Conservation (phyloP, 2,797 vertebrate species). For the Rhinella marina region DNA sequence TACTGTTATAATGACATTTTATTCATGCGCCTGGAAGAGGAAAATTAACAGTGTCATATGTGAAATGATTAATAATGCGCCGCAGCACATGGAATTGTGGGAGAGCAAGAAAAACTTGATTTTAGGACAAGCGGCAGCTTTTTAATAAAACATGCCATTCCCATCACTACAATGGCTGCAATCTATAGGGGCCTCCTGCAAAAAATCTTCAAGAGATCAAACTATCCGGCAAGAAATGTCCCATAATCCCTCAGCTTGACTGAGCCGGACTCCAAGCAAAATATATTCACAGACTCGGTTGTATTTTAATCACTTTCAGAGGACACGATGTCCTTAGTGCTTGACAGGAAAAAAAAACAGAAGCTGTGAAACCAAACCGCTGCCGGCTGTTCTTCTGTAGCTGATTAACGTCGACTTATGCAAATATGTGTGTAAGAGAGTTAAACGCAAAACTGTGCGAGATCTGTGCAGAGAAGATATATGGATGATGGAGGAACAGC, state of each 20-base stretch:
- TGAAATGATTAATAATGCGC: background rate
- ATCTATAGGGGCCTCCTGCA: background rate
- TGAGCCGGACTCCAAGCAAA: conserved; percentile 1
- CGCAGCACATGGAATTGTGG: too few relatives aligned
- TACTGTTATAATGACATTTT: background rate
- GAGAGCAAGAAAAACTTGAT: background rate
- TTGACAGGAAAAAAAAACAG: conserved; percentile 17
- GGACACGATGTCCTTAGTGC: conserved; percentile 41
- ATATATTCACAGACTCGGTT: conserved; percentile 6
- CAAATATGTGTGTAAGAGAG: conserved; percentile 40
- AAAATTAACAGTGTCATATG: background rate
- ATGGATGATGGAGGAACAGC: background rate
- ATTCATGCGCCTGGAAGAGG: background rate
- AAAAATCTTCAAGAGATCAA: background rate
- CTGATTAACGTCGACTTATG: conserved; percentile 46
- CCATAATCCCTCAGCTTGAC: background rate
- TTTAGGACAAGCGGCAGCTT: background rate
- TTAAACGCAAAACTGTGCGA: conserved; percentile 18
- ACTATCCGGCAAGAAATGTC: conserved; percentile 14
- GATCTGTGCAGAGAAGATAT: background rate
- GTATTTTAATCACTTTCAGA: conserved; percentile 37
- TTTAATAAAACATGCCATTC: background rate
- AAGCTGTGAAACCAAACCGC: conserved; percentile 38
- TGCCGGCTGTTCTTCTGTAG: conserved; percentile 47
- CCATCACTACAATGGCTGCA: background rate